These are phyloP conservation scores for Myiagra hebetior DNA, from an alignment of 2,113 vertebrate genomes.

Conservation along the genomic window DNA sequence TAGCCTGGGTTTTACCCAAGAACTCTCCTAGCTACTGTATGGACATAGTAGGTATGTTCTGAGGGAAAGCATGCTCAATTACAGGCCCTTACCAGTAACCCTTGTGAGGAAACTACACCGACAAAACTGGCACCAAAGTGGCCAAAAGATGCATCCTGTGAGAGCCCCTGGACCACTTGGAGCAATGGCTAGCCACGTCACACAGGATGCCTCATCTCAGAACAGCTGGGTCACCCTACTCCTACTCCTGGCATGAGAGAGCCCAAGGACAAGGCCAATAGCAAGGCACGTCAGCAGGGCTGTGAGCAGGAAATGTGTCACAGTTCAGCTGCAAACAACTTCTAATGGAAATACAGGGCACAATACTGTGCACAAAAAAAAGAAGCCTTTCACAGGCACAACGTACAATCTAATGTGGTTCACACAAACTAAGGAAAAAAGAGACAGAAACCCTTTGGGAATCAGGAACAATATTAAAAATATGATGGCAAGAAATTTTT, in stretches of 20 bases:
- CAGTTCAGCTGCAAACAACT: not conserved
- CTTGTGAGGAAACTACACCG: not conserved
- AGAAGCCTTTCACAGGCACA: not conserved
- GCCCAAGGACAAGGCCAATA: not conserved
- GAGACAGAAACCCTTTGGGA: not conserved
- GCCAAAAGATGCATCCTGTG: not conserved
- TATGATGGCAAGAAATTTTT: not conserved
- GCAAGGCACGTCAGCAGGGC: not conserved
- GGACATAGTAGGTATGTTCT: not conserved
- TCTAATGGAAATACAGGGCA: not conserved
- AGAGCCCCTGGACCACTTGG: not conserved
- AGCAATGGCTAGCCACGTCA: not conserved
- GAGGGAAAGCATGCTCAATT: not conserved
- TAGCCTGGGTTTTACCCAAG: not conserved
- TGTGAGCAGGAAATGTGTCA: not conserved
- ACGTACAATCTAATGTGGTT: not conserved
- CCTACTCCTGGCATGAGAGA: not conserved
- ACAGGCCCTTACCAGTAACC: not conserved
- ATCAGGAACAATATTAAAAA: not conserved
- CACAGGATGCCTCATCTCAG: not conserved
- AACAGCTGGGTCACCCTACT: not conserved
- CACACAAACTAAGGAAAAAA: not conserved
- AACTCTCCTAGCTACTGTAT: not conserved
- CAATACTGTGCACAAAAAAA: fast-evolving
- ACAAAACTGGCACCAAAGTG: not conserved